phyloP scores from a whole-genome alignment of 2,888 invertebrate genomes.

The Macrosoma leucophasiata region DNA sequence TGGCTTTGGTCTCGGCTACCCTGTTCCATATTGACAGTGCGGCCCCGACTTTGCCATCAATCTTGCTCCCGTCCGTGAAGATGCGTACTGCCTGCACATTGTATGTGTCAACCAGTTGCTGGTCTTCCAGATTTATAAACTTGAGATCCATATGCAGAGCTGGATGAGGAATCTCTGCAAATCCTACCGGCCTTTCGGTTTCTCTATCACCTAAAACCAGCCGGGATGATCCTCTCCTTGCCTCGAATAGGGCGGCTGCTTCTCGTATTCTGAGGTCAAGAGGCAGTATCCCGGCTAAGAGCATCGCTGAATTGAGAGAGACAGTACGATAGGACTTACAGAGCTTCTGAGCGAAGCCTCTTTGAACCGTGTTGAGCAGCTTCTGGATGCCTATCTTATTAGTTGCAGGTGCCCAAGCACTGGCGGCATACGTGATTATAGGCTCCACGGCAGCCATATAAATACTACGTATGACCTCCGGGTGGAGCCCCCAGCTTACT shows the following conservation, averaged over 20 bases:
- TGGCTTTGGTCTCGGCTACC: constrained; percentile 2
- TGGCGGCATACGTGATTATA: constrained; percentile 1
- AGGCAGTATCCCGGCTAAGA: constrained; percentile 21
- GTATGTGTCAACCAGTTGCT: too few relatives aligned
- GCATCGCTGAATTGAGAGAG: too few relatives aligned
- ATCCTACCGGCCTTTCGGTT: too few relatives aligned
- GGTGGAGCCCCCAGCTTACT: constrained; percentile 3
- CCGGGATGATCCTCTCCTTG: constrained; percentile 17
- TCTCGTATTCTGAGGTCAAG: constrained; percentile 19
- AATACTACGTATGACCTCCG: constrained; percentile 1
- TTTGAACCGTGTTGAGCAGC: constrained; percentile 4
- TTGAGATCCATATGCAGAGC: constrained; percentile 7
- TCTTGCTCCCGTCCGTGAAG: constrained; percentile 19
- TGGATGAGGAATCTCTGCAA: neutral
- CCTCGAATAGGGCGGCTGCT: constrained; percentile 16
- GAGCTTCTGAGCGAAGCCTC: constrained; percentile 16
- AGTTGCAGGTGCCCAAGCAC: neutral
- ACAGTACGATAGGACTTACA: constrained; percentile 16
- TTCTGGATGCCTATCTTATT: neutral
- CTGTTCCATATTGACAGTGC: constrained; percentile 2
- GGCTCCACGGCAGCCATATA: neutral
- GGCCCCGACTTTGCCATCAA: constrained; percentile 7
- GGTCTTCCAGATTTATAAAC: too few relatives aligned
- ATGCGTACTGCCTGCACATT: too few relatives aligned
- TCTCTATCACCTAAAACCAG: too few relatives aligned